phyloP scores from a whole-genome alignment of 2,888 invertebrate species.

The Eremobia ochroleuca region DNA sequence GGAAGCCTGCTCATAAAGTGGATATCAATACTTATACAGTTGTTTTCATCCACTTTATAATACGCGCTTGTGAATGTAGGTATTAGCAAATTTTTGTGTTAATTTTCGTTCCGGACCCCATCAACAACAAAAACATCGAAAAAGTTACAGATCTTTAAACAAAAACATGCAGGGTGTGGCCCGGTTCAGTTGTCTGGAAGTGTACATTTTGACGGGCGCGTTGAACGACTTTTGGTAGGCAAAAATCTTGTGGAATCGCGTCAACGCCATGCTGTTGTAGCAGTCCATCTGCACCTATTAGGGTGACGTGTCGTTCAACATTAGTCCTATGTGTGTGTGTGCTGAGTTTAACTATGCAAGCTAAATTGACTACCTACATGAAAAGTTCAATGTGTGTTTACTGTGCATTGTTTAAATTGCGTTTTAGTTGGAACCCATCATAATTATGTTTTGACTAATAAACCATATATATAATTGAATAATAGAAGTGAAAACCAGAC shows the following conservation, averaged over 20 bases:
- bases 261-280: neutral
- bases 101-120: neutral
- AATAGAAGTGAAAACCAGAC: no score
- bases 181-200: neutral
- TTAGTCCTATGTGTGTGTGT: neutral
- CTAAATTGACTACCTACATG: neutral
- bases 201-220: neutral
- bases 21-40: neutral
- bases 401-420: neutral
- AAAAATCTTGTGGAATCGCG: neutral
- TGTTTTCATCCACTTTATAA: neutral
- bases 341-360: neutral
- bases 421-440: neutral
- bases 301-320: neutral
- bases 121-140: neutral
- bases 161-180: neutral
- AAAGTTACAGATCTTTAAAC: neutral
- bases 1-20: neutral
- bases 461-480: neutral
- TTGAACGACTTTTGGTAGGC: neutral
- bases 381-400: neutral
- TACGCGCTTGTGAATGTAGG: neutral
- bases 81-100: neutral
- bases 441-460: neutral
- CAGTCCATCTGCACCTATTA: neutral